phyloP scores from a whole-genome alignment of 2,113 vertebrate species.

The Chloroceryle aenea region DNA sequence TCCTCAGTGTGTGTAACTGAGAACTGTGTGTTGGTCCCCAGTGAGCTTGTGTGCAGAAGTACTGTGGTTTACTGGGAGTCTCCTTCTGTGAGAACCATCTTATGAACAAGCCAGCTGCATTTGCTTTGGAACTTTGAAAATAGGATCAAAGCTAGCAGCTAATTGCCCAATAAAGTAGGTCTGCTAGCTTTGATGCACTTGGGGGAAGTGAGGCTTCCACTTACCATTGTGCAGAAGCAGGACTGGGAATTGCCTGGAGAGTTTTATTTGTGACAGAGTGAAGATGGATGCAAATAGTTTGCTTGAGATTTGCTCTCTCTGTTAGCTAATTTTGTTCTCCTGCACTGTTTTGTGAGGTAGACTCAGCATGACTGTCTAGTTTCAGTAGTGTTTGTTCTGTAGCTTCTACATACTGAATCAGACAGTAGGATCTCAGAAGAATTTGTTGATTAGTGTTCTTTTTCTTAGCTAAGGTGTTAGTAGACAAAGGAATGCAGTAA shows the following conservation, averaged over 20 bases:
- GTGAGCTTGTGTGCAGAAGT: neutral
- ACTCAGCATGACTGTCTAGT: neutral
- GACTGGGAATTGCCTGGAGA: neutral
- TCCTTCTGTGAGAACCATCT: neutral
- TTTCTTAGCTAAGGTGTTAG: neutral
- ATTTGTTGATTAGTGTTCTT: neutral
- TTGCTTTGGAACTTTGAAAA: neutral
- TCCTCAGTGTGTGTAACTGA: neutral
- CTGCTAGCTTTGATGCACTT: slow-evolving; percentile 5
- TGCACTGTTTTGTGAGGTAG: neutral
- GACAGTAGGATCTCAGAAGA: neutral
- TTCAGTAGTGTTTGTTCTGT: neutral
- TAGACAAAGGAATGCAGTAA: neutral
- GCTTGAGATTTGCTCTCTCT: neutral
- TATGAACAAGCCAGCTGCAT: neutral
- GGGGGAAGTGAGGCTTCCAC: neutral
- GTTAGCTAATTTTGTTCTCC: neutral
- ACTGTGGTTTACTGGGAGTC: neutral
- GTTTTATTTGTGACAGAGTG: neutral
- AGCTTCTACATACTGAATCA: neutral
- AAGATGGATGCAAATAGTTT: neutral
- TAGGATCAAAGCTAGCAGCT: slow-evolving; percentile 10
- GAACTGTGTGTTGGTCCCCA: neutral
- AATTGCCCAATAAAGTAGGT: neutral
- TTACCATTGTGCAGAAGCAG: neutral